Evolutionary conservation across 2,113 vertebrate species (phyloP).

Genomic region (Atractosteus spatula): DNA sequence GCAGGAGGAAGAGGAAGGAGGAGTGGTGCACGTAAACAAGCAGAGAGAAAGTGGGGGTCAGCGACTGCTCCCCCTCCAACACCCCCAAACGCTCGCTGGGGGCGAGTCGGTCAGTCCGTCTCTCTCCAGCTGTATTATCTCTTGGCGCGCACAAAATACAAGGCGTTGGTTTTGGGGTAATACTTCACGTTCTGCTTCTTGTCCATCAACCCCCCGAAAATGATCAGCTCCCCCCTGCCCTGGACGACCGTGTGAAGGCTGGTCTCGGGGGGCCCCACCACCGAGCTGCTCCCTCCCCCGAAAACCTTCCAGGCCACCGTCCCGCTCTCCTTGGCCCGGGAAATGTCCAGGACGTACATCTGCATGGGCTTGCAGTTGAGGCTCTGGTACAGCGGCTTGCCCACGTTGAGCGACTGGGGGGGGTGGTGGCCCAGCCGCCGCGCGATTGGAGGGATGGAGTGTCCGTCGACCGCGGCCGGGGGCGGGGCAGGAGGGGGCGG

Average conservation of each 20-base stretch:
- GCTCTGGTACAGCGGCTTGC: constrained; percentile 95
- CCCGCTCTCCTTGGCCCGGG: constrained; percentile 72
- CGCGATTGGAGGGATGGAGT: constrained; percentile 87
- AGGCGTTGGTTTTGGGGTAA: constrained; percentile 98
- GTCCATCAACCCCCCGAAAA: constrained; percentile 98
- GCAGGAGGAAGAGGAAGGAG: neutral
- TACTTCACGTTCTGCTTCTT: constrained; percentile 99
- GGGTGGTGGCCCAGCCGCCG: constrained; percentile 93
- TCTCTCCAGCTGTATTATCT: constrained; percentile 76
- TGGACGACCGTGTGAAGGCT: constrained; percentile 96
- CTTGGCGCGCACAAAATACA: constrained; percentile 98
- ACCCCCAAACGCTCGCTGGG: too few species aligned
- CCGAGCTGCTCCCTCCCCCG: constrained; percentile 63
- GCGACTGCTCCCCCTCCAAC: neutral
- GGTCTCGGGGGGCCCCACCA: constrained; percentile 92
- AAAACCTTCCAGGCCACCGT: constrained; percentile 90
- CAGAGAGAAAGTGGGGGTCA: neutral
- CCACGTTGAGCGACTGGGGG: constrained; percentile 93
- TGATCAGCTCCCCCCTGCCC: constrained; percentile 91
- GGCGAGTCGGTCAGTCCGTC: neutral
- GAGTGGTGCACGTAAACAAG: neutral
- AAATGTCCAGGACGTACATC: constrained; percentile 96
- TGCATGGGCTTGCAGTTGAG: constrained; percentile 99
- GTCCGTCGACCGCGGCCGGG: constrained; percentile 68
- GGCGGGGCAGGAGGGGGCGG: too few species aligned